A percentile compares a stretch with the other conserved stretches of the same genome.
Evolutionary conservation across 2,888 invertebrate species (phyloP).

Genomic region (Cinara cedri): DNA sequence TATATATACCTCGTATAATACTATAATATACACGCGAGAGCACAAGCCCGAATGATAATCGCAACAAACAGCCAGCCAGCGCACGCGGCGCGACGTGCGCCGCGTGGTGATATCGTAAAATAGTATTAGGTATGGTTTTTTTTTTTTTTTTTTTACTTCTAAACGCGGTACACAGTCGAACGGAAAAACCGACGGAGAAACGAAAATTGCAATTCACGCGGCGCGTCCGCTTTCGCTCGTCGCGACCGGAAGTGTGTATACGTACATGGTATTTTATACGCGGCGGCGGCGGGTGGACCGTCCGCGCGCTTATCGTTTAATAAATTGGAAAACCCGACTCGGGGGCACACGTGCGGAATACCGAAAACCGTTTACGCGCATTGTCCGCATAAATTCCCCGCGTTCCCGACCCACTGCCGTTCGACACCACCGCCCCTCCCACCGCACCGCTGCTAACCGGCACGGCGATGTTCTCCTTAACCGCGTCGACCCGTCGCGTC

Average conservation of each 20-base stretch:
- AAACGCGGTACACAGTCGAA: neutral
- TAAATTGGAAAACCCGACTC: slow-evolving; percentile 52
- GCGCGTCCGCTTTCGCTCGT: neutral
- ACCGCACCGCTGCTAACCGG: neutral
- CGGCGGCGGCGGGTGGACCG: neutral
- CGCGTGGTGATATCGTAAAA: no score
- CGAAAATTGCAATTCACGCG: neutral
- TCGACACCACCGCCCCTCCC: neutral
- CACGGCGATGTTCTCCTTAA: neutral
- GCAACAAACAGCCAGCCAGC: no score
- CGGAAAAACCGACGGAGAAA: neutral
- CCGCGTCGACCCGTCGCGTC: neutral
- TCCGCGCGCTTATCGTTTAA: slow-evolving; percentile 43
- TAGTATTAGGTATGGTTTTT: no score
- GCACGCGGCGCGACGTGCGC: no score
- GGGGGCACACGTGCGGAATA: slow-evolving; percentile 42
- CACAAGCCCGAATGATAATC: no score
- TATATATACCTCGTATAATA: no score
- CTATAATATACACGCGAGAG: no score
- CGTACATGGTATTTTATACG: neutral
- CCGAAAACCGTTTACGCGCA: slow-evolving; percentile 42
- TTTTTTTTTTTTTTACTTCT: no score
- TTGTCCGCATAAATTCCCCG: slow-evolving; percentile 45
- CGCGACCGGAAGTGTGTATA: neutral
- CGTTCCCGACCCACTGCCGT: neutral